phyloP scores from a whole-genome alignment of 2,797 vertebrate species.

The Lycodopsis pacificus region DNA sequence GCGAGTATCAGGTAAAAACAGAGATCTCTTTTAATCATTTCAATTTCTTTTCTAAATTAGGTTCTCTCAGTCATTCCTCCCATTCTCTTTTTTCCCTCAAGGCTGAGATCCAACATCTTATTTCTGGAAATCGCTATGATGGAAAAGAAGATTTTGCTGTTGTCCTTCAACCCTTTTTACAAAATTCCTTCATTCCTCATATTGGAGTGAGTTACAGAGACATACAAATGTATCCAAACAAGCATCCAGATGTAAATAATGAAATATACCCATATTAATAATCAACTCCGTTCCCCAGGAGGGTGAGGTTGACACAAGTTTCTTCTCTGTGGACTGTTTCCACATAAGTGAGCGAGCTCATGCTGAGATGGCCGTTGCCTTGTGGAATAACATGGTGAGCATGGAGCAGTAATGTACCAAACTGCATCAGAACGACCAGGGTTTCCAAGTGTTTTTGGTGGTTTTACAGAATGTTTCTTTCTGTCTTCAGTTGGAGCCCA shows the following conservation, averaged over 20 bases:
- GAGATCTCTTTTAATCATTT: background rate
- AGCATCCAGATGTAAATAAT: background rate
- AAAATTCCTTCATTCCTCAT: constrained; percentile 83
- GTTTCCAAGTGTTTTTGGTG: background rate
- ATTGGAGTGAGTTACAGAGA: constrained; percentile 79
- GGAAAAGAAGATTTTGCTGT: constrained; percentile 87
- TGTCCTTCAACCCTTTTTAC: constrained; percentile 90
- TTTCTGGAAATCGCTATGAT: constrained; percentile 80
- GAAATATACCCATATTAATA: background rate
- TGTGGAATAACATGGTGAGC: constrained; percentile 96
- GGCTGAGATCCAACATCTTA: constrained; percentile 73
- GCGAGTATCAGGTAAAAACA: constrained; percentile 87
- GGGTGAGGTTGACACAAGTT: constrained; percentile 82
- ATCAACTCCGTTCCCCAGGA: constrained; percentile 71
- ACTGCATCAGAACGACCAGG: background rate
- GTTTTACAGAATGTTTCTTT: constrained; percentile 20
- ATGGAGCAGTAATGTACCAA: background rate
- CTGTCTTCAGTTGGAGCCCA: constrained; percentile 88
- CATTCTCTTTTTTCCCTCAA: constrained; percentile 18
- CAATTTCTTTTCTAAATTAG: accelerated
- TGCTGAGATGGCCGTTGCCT: constrained; percentile 89
- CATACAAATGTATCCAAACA: background rate
- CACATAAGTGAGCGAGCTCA: constrained; percentile 89
- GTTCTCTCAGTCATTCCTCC: background rate
- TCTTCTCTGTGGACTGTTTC: constrained; percentile 92